These are phyloP conservation scores for Sclerodermus sp. DNA, from an alignment of 2,888 invertebrate species.

Conservation along the genomic window DNA sequence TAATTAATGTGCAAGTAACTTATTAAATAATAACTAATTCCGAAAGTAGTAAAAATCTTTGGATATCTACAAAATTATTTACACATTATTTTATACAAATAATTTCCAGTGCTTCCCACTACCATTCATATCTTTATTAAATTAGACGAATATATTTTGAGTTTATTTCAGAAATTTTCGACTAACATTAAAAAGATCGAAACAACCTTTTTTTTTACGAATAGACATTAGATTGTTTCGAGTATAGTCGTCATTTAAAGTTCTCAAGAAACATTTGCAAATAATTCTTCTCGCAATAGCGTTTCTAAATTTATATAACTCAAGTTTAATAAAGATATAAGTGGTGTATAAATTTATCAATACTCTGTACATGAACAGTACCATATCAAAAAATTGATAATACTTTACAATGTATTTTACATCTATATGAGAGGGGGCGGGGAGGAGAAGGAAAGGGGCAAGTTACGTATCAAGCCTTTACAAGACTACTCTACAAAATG, in stretches of 20 bases:
- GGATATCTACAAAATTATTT: constrained; percentile 42
- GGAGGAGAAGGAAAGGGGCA: too few relatives aligned
- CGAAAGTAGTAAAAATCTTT: constrained; percentile 36
- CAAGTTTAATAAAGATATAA: constrained; percentile 22
- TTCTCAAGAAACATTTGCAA: too few relatives aligned
- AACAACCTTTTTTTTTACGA: too few relatives aligned
- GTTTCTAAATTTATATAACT: background rate
- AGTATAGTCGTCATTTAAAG: too few relatives aligned
- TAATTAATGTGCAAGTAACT: too few relatives aligned
- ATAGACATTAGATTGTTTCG: too few relatives aligned
- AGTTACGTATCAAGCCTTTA: too few relatives aligned
- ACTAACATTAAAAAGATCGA: too few relatives aligned
- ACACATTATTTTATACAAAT: constrained; percentile 41
- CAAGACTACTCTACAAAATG: too few relatives aligned
- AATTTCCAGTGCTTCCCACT: constrained; percentile 18
- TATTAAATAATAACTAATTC: constrained; percentile 31
- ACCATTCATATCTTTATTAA: constrained; percentile 25
- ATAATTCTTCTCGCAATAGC: too few relatives aligned
- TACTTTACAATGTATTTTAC: constrained; percentile 35
- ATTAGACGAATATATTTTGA: constrained; percentile 9
- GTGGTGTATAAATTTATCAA: constrained; percentile 21
- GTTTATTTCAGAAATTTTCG: too few relatives aligned
- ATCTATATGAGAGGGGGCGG: too few relatives aligned
- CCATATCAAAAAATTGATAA: constrained; percentile 21
- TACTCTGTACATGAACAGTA: constrained; percentile 27